A percentile compares a stretch with the other conserved stretches of the same genome.
These are phyloP conservation scores for Beris chalybata DNA, from an alignment of 2,888 invertebrate species.

Conservation along the genomic window DNA sequence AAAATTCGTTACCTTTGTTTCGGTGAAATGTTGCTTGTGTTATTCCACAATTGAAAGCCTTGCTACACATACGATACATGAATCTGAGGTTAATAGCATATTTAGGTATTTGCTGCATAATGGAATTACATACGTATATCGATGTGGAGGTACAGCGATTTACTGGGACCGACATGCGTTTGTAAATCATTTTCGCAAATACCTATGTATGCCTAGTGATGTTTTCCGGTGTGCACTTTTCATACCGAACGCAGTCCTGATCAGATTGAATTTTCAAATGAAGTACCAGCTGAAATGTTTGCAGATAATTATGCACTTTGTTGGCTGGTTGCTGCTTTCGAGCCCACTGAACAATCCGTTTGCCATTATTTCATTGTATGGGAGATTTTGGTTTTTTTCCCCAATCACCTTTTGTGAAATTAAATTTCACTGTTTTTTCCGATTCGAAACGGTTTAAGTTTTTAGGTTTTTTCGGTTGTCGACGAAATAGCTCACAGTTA, in stretches of 20 bases:
- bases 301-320: constrained; percentile 30
- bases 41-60: background rate
- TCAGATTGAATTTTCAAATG: constrained; percentile 30
- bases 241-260: background rate
- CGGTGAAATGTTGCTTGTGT: constrained; percentile 21
- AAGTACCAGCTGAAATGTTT: constrained; percentile 23
- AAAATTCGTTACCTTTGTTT: constrained; percentile 23
- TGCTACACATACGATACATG: too few species aligned
- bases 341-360: constrained; percentile 1
- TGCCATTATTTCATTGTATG: background rate
- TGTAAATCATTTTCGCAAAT: constrained; percentile 25
- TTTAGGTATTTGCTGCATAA: background rate
- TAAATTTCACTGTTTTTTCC: too few species aligned
- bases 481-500: too few species aligned
- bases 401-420: too few species aligned
- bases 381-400: too few species aligned
- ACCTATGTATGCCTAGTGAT: background rate
- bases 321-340: constrained; percentile 7
- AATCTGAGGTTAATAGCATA: too few species aligned
- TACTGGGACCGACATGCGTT: too few species aligned
- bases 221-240: background rate
- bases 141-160: background rate
- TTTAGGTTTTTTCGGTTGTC: too few species aligned
- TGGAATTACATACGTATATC: constrained; percentile 8
- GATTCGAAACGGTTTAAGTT: too few species aligned